These are phyloP conservation scores for Myopa testacea DNA, from an alignment of 2,888 invertebrate species.

Conservation along the genomic window DNA sequence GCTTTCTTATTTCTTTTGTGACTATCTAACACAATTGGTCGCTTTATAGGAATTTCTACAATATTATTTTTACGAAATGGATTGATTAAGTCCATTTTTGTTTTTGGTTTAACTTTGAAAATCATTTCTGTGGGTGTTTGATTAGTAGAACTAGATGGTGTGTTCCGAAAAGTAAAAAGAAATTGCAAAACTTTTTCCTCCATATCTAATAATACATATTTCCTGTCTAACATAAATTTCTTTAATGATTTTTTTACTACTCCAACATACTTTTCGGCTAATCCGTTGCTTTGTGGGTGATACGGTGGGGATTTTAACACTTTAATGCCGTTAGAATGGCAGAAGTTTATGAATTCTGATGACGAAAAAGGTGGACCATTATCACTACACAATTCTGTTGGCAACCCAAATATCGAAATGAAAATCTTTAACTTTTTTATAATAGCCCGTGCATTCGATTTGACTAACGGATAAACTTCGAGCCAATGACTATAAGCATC, in stretches of 20 bases:
- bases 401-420: conserved; percentile 36
- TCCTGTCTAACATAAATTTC: conserved; percentile 16
- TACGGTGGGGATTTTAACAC: no score
- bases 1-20: not conserved
- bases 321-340: no score
- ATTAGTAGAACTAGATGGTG: conserved; percentile 33
- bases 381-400: conserved; percentile 35
- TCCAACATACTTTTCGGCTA: no score
- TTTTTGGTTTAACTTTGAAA: no score
- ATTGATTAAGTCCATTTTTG: not conserved
- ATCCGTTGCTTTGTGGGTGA: no score
- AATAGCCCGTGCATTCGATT: conserved; percentile 23
- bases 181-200: conserved; percentile 20
- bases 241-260: conserved; percentile 9
- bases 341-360: conserved; percentile 17
- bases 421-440: conserved; percentile 34
- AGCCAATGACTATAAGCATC: conserved; percentile 38
- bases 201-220: conserved; percentile 11
- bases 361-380: conserved; percentile 40
- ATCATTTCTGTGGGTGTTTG: no score
- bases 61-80: not conserved
- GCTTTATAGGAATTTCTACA: not conserved
- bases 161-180: conserved; percentile 26
- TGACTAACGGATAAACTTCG: not conserved
- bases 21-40: not conserved